Percentiles rank a stretch among this genome's conserved stretches.
Evolutionary conservation across 2,797 vertebrate species (phyloP).

Genomic region (Coregonus ussuriensis): DNA sequence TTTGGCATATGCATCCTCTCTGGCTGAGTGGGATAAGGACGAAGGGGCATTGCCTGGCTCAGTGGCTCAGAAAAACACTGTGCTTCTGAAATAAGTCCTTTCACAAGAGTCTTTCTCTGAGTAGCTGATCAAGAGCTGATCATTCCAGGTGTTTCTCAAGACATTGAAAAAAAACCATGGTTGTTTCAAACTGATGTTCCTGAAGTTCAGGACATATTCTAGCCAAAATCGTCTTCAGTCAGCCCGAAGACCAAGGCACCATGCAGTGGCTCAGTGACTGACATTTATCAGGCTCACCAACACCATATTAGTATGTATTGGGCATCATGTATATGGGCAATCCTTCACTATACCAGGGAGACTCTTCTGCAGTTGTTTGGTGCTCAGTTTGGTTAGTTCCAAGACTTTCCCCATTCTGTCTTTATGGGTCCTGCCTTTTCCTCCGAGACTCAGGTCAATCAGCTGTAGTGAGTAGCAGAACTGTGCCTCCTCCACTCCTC

Average conservation of each 20-base stretch:
- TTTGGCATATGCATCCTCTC: slow-evolving; percentile 46
- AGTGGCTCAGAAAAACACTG: neutral
- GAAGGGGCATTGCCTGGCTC: no score
- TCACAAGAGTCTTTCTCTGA: neutral
- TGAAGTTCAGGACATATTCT: neutral
- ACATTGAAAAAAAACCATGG: neutral
- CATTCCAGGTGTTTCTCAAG: neutral
- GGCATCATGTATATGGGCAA: neutral
- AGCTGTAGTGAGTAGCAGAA: no score
- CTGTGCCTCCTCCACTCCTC: neutral
- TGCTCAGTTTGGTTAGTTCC: neutral
- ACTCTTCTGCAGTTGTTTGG: neutral
- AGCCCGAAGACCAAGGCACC: neutral
- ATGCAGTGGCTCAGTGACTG: neutral
- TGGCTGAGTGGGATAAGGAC: neutral
- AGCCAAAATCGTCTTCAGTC: neutral
- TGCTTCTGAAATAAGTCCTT: neutral
- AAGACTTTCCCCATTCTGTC: neutral
- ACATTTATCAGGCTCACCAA: neutral
- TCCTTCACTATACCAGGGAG: neutral
- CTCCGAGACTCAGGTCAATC: neutral
- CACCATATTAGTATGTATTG: neutral
- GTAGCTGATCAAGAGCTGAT: neutral
- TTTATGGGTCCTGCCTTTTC: neutral
- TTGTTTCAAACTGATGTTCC: neutral